Evolutionary conservation across 1,140 invertebrate species (phyloP), one percentile per base, ranked within the genome.

Genomic region (Rhyzopertha dominica): DNA sequence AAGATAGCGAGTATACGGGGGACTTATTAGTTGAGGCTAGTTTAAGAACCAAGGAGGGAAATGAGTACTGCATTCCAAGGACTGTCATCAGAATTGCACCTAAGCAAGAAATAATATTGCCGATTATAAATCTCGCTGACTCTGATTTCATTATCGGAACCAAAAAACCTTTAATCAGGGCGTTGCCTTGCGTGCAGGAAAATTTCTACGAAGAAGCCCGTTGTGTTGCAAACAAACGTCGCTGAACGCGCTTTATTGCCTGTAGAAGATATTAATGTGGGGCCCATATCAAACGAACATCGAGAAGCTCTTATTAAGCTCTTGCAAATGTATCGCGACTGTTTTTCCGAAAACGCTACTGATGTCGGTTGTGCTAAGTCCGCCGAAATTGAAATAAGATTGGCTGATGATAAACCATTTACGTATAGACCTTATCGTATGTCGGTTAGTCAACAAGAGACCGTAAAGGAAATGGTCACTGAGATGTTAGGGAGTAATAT

Each of bases 401-500:
- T 63, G 1, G 43, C 35, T 3, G 49, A 56, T 22, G 48, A 66
- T 14, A 31, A 43, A 13, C 58, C 60, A 8, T 31, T 63, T 20
- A 26, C 22, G 10, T 58, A 63, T 41, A 47, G 47, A n/a, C n/a
- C n/a, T n/a, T n/a, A n/a, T n/a, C n/a, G n/a, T n/a, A n/a, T n/a
- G n/a, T 54, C 60, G 14, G 32, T 41, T 7, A n/a, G 43, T 18
- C 54, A 66, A 39, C 35, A 43, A 30, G 34, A 59, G 12, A 37
- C 43, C 4, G 54, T 65, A 9, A 49, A 58, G 24, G 49, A 55
- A 14, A 58, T 62, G 41, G 51, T 62, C n/a, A 18, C 47, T 3
- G 62, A 64, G 40, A 53, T 57, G 34, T 18, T 61, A n/a, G 32
- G 50, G 7, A 30, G 54, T 26, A 48, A 52, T 7, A 57, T 65